These are phyloP conservation scores for Helicorthomorpha holstii DNA, from an alignment of 1,140 invertebrate genomes.

Conservation along the genomic window DNA sequence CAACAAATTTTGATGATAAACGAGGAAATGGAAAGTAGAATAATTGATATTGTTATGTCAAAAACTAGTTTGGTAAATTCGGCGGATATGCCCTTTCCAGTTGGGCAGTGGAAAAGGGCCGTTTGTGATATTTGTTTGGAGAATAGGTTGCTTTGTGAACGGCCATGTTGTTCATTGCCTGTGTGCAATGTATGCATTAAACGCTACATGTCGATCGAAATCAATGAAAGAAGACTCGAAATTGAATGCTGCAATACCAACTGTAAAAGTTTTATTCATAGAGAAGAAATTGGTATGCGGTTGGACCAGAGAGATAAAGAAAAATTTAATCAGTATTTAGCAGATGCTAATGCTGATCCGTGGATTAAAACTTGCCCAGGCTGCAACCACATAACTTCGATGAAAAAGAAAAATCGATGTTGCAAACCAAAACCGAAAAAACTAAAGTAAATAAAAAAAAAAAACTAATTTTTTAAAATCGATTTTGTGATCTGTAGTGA, in stretches of 20 bases:
- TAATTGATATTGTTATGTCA: too few species aligned
- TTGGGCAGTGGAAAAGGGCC: constrained; percentile 8
- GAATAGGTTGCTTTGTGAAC: constrained; percentile 10
- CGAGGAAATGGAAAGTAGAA: too few species aligned
- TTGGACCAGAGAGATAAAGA: constrained; percentile 19
- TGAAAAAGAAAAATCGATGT: too few species aligned
- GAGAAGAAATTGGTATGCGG: constrained; percentile 23
- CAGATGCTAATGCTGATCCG: constrained; percentile 25
- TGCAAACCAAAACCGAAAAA: too few species aligned
- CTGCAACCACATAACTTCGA: constrained; percentile 20
- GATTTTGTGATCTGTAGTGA: too few species aligned
- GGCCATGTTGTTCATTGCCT: constrained; percentile 23
- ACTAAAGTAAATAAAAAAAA: too few species aligned
- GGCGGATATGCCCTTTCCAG: too few species aligned
- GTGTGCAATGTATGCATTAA: constrained; percentile 24
- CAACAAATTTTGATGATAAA: too few species aligned
- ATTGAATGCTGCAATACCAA: constrained; percentile 22
- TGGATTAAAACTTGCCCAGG: constrained; percentile 27
- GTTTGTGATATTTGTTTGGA: constrained; percentile 17
- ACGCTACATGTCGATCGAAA: constrained; percentile 19
- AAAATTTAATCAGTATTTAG: constrained; percentile 23
- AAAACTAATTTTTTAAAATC: too few species aligned
- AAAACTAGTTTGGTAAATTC: too few species aligned
- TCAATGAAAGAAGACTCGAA: constrained; percentile 19
- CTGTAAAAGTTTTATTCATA: constrained; percentile 20